Evolutionary conservation across 2,888 invertebrate genomes (phyloP).

Genomic region (Alloscopus bannaensis): DNA sequence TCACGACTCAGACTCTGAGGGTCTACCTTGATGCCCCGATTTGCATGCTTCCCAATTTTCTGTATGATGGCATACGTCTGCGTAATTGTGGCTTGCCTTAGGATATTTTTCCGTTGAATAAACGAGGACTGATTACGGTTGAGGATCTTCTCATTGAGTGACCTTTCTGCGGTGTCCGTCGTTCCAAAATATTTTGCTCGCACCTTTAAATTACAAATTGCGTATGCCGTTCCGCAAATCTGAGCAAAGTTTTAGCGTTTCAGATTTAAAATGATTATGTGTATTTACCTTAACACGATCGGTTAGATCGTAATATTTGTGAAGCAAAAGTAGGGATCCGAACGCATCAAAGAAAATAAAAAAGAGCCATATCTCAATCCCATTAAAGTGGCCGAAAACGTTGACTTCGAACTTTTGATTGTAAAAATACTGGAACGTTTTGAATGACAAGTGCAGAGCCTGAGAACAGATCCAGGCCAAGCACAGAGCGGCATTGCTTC

Average conservation of each 20-base stretch:
- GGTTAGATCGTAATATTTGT: constrained; percentile 47
- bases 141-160: constrained; percentile 30
- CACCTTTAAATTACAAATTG: background rate
- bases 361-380: background rate
- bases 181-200: constrained; percentile 19
- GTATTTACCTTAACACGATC: constrained; percentile 14
- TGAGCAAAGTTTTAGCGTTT: background rate
- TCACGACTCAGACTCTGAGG: constrained; percentile 15
- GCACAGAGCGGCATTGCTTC: constrained; percentile 24
- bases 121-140: constrained; percentile 20
- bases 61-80: constrained; percentile 43
- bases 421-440: constrained; percentile 27
- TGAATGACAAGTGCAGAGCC: constrained; percentile 14
- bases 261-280: background rate
- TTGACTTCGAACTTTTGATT: constrained; percentile 31
- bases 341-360: constrained; percentile 1
- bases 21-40: constrained; percentile 19
- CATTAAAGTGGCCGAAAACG: background rate
- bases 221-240: background rate
- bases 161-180: constrained; percentile 17
- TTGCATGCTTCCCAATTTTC: constrained; percentile 38
- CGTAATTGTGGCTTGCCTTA: constrained; percentile 22
- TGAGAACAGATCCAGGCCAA: constrained; percentile 33
- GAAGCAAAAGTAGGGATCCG: constrained; percentile 22
- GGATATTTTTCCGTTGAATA: constrained; percentile 31